These are phyloP conservation scores for Dione juno DNA, from an alignment of 2,888 invertebrate genomes.

Conservation along the genomic window DNA sequence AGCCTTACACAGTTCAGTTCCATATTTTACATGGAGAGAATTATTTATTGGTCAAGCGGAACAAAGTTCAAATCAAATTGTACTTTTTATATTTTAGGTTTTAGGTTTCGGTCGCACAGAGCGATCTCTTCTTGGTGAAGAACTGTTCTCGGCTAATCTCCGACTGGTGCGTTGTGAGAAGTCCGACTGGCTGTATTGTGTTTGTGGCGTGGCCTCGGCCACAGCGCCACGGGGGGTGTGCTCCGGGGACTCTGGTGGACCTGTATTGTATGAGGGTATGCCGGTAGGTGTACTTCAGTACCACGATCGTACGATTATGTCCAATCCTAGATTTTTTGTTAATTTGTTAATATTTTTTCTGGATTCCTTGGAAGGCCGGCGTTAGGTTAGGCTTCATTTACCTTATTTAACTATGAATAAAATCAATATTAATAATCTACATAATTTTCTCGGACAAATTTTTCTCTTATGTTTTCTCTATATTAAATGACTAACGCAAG, in stretches of 20 bases:
- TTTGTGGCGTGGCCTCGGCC: conserved; percentile 55
- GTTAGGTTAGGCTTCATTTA: too few relatives aligned
- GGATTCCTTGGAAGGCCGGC: too few relatives aligned
- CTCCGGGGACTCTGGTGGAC: conserved; percentile 75
- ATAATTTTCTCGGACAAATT: background rate
- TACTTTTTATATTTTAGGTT: conserved; percentile 52
- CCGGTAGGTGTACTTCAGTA: conserved; percentile 14
- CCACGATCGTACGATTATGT: background rate
- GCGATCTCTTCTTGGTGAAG: conserved; percentile 56
- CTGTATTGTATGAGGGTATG: conserved; percentile 58
- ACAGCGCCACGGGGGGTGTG: conserved; percentile 61
- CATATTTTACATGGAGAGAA: too few relatives aligned
- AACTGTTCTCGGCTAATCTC: conserved; percentile 62
- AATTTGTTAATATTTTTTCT: too few relatives aligned
- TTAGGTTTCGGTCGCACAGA: conserved; percentile 72
- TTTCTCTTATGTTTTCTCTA: background rate
- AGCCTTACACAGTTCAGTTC: too few relatives aligned
- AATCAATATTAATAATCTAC: too few relatives aligned
- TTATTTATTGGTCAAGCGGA: too few relatives aligned
- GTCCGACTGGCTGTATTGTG: conserved; percentile 60
- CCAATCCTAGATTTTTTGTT: too few relatives aligned
- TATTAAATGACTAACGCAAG: background rate
- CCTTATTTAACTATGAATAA: too few relatives aligned
- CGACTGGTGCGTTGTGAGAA: conserved; percentile 61
- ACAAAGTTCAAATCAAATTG: too few relatives aligned